These are phyloP conservation scores for Epirrita christyi DNA, from an alignment of 2,888 invertebrate species.

Conservation along the genomic window DNA sequence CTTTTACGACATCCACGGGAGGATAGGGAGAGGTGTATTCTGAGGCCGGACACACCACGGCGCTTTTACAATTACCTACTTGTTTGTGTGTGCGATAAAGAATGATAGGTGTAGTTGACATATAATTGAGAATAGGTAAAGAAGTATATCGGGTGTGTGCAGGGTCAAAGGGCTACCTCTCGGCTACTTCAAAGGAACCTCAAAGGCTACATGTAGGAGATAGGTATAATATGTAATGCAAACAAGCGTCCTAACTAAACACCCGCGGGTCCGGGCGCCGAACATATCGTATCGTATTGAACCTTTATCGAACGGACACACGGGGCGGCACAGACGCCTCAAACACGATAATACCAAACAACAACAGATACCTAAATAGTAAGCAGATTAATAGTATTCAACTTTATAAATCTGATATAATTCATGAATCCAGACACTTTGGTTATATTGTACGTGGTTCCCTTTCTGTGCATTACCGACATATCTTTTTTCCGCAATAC, in stretches of 20 bases:
- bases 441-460: no score
- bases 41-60: no score
- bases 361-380: neutral
- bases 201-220: neutral
- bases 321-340: neutral
- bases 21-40: no score
- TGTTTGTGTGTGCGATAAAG: no score
- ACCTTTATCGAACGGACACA: no score
- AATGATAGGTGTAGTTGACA: constrained; percentile 12
- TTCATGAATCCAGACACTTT: no score
- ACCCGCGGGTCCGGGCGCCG: constrained; percentile 6
- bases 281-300: neutral
- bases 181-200: constrained; percentile 15
- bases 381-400: no score
- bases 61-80: no score
- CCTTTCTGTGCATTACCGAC: no score
- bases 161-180: constrained; percentile 9
- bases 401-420: no score
- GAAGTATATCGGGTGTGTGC: constrained; percentile 5
- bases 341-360: neutral
- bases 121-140: neutral
- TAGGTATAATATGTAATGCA: constrained; percentile 6
- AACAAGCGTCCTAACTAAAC: constrained; percentile 20
- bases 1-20: no score
- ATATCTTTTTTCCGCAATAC: no score